phyloP scores from a whole-genome alignment of 92 coral and sea anemone species.

The Umimayanthus kanabou region DNA sequence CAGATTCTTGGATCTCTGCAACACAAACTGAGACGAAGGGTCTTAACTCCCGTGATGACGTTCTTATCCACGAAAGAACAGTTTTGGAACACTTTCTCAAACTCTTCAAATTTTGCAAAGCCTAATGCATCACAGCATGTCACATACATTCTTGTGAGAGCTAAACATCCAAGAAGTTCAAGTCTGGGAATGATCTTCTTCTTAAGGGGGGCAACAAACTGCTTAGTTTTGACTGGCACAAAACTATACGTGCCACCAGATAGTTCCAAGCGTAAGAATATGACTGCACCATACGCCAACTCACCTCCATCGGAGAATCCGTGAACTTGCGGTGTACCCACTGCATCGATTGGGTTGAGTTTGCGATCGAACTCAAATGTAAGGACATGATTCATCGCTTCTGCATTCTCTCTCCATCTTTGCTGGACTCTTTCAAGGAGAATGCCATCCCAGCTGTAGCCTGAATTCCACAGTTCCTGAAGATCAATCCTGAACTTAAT shows the following conservation, averaged over 20 bases:
- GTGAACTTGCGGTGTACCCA: constrained; percentile 60
- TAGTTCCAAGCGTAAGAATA: constrained; percentile 61
- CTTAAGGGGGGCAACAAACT: constrained; percentile 66
- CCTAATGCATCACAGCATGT: constrained; percentile 35
- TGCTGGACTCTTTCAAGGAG: constrained; percentile 47
- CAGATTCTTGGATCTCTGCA: constrained; percentile 67
- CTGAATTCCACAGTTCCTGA: constrained; percentile 66
- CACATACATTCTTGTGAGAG: constrained; percentile 62
- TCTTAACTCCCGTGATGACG: constrained; percentile 52
- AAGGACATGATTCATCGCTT: constrained; percentile 53
- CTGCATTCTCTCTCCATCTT: constrained; percentile 56
- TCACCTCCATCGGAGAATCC: constrained; percentile 65
- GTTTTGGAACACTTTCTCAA: constrained; percentile 47
- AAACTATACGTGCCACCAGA: constrained; percentile 46
- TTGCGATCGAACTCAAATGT: constrained; percentile 53
- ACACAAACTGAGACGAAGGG: constrained; percentile 68
- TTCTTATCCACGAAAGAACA: constrained; percentile 62
- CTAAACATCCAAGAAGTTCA: constrained; percentile 69
- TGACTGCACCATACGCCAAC: constrained; percentile 59
- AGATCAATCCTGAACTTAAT: constrained; percentile 58
- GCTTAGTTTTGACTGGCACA: constrained; percentile 63
- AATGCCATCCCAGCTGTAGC: constrained; percentile 63
- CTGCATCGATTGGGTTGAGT: constrained; percentile 52
- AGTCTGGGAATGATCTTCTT: constrained; percentile 60
- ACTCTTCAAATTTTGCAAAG: constrained; percentile 20